These are phyloP conservation scores for Griposia aprilina DNA, from an alignment of 2,888 invertebrate species.

Conservation along the genomic window DNA sequence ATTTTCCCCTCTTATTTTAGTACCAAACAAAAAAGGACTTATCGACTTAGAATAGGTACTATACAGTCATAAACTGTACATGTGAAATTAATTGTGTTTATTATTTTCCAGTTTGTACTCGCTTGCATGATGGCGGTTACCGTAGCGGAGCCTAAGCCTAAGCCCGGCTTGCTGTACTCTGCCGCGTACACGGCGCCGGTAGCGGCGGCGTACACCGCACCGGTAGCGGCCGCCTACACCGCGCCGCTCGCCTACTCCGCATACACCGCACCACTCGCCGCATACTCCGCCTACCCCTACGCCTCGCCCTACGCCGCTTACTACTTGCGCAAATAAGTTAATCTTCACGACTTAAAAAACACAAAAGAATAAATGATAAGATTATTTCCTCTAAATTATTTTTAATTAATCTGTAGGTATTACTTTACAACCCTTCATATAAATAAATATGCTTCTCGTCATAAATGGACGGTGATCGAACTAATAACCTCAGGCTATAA, in stretches of 20 bases:
- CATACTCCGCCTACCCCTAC: slow-evolving; percentile 76
- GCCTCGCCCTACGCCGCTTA: slow-evolving; percentile 76
- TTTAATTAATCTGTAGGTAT: slow-evolving; percentile 3
- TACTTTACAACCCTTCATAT: background rate
- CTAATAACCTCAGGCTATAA: background rate
- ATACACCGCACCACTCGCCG: slow-evolving; percentile 74
- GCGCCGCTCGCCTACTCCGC: slow-evolving; percentile 80
- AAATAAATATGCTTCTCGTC: background rate
- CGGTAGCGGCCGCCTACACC: slow-evolving; percentile 84
- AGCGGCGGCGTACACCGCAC: slow-evolving; percentile 84
- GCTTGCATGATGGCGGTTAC: slow-evolving; percentile 78
- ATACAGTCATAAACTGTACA: no score
- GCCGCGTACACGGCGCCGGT: slow-evolving; percentile 68
- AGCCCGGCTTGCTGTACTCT: slow-evolving; percentile 73
- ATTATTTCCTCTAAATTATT: background rate
- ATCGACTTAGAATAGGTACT: background rate
- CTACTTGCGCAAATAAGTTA: slow-evolving; percentile 57
- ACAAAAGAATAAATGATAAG: slow-evolving; percentile 28
- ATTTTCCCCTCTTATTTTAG: background rate
- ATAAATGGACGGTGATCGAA: background rate
- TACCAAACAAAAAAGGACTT: background rate
- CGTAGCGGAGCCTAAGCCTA: slow-evolving; percentile 55
- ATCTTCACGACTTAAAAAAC: background rate
- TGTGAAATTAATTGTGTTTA: no score
- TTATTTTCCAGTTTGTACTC: slow-evolving; percentile 77